phyloP scores from a whole-genome alignment of 2,113 vertebrate species.

The Seriola rivoliana region DNA sequence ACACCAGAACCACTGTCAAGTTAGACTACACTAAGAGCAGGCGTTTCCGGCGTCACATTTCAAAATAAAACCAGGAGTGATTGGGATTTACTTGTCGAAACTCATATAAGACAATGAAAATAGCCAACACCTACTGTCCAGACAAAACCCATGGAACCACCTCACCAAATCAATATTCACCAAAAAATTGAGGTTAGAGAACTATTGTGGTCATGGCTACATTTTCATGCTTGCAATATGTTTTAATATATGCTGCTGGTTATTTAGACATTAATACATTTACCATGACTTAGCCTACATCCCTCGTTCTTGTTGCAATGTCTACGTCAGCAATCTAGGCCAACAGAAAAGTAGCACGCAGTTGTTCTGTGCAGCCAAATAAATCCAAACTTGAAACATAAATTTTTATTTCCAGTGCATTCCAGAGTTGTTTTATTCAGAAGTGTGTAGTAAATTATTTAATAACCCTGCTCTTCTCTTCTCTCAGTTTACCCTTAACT shows the following conservation, averaged over 20 bases:
- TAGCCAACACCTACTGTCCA: neutral
- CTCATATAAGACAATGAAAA: neutral
- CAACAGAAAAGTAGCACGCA: neutral
- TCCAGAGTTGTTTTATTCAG: neutral
- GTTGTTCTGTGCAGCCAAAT: neutral
- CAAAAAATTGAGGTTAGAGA: neutral
- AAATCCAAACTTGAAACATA: neutral
- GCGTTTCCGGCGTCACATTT: slow-evolving; percentile 57
- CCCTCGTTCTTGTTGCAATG: neutral
- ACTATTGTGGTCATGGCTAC: neutral
- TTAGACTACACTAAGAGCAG: fast-evolving
- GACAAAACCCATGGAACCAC: neutral
- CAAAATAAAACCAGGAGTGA: slow-evolving; percentile 59
- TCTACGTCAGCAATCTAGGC: neutral
- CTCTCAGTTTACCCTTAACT: neutral
- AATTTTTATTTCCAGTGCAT: neutral
- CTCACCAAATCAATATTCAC: neutral
- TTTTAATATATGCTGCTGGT: neutral
- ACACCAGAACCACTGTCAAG: slow-evolving; percentile 49
- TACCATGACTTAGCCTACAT: neutral
- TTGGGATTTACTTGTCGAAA: neutral
- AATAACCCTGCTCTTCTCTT: neutral
- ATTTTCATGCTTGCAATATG: neutral
- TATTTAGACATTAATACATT: neutral
- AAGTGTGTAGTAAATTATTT: neutral